phyloP scores from a whole-genome alignment of 1,140 invertebrate genomes.

The Manduca sexta region DNA sequence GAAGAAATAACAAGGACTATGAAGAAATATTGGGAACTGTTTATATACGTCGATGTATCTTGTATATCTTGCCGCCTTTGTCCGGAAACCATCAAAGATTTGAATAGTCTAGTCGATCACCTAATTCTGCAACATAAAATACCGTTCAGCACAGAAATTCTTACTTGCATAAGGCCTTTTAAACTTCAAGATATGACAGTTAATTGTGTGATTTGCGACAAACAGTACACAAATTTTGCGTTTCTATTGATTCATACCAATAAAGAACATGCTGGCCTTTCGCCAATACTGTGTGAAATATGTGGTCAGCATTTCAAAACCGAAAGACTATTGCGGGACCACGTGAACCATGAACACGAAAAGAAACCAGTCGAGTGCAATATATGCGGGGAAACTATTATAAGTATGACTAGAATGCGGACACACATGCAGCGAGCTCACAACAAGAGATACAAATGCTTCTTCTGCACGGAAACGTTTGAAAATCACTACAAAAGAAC shows the following conservation, averaged over 20 bases:
- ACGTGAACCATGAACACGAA: conserved; percentile 16
- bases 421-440: conserved; percentile 20
- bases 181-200: conserved; percentile 11
- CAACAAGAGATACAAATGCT: conserved; percentile 22
- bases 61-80: conserved; percentile 14
- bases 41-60: conserved; percentile 15
- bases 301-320: conserved; percentile 16
- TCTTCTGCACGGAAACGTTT: conserved; percentile 17
- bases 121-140: conserved; percentile 9
- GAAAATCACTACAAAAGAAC: conserved; percentile 13
- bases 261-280: conserved; percentile 9
- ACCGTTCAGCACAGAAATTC: conserved; percentile 8
- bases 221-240: conserved; percentile 7
- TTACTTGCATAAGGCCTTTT: conserved; percentile 10
- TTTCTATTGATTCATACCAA: conserved; percentile 13
- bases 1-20: conserved; percentile 8
- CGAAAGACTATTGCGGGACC: conserved; percentile 6
- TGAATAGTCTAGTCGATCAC: conserved; percentile 15
- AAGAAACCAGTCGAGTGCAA: conserved; percentile 11
- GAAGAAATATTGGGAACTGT: conserved; percentile 16
- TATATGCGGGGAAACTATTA: conserved; percentile 13
- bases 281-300: conserved; percentile 10
- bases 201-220: conserved; percentile 11
- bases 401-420: conserved; percentile 12
- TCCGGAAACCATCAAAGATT: neutral